Percentiles rank a stretch among this genome's conserved stretches.
Evolutionary conservation across 2,797 vertebrate species (phyloP).

Genomic region (Borostomias antarcticus): DNA sequence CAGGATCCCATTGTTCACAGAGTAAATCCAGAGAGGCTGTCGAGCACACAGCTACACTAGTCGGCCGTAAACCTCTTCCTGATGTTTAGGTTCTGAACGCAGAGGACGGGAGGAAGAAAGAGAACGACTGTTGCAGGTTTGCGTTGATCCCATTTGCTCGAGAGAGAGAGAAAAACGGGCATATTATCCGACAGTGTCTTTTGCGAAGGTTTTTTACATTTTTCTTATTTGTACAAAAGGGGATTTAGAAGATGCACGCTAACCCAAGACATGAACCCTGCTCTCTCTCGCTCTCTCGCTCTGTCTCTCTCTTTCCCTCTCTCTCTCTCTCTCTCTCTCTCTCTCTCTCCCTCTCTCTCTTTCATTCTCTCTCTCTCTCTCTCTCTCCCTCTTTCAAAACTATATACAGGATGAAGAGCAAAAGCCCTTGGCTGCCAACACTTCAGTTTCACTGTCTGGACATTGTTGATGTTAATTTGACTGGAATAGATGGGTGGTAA

Average conservation of each 20-base stretch:
- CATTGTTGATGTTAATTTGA: neutral
- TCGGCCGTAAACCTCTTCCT: neutral
- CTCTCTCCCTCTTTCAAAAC: no score
- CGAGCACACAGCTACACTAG: neutral
- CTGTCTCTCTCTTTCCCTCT: no score
- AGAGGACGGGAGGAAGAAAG: neutral
- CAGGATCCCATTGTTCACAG: neutral
- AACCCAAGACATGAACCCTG: neutral
- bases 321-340: no score
- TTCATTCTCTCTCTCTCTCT: no score
- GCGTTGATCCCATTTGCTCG: neutral
- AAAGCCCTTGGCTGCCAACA: neutral
- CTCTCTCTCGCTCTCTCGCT: no score
- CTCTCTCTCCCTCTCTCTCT: no score
- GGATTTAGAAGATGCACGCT: neutral
- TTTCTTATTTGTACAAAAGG: neutral
- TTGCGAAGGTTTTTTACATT: neutral
- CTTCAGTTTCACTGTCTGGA: conserved; percentile 35
- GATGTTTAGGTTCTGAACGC: neutral
- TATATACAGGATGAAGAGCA: no score
- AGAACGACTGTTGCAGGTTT: neutral
- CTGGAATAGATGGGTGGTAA: neutral
- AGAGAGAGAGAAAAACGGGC: neutral
- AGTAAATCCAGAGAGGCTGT: neutral
- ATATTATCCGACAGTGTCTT: neutral